Percentiles rank a stretch among this genome's conserved stretches.
These are phyloP conservation scores for Diceros bicornis DNA, from an alignment of 2,797 vertebrate genomes.

Conservation along the genomic window DNA sequence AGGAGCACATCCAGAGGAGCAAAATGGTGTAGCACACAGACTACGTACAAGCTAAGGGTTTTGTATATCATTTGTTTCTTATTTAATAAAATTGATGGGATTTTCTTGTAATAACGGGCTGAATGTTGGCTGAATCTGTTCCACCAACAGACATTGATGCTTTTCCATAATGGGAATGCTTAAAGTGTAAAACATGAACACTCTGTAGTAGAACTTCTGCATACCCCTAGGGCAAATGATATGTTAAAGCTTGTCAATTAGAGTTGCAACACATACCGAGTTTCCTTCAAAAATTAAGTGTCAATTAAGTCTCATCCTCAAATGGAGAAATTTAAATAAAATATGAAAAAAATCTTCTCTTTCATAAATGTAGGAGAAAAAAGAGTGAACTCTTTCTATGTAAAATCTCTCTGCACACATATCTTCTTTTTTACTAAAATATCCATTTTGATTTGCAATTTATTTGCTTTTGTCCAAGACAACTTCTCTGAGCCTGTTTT, in stretches of 20 bases:
- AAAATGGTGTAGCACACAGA: neutral
- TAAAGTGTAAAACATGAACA: neutral
- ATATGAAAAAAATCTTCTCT: neutral
- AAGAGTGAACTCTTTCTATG: neutral
- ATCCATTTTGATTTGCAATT: conserved; percentile 17
- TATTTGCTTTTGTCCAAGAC: neutral
- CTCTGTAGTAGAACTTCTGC: neutral
- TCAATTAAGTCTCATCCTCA: neutral
- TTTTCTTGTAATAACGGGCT: neutral
- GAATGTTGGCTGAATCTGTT: neutral
- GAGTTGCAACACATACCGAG: neutral
- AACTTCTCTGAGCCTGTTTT: neutral
- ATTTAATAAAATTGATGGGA: neutral
- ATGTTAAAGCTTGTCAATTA: neutral
- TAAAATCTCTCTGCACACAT: neutral
- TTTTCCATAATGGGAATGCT: neutral
- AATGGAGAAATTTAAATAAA: neutral
- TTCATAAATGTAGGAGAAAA: neutral
- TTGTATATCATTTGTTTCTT: neutral
- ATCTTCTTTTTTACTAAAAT: neutral
- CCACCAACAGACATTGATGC: neutral
- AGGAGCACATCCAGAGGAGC: neutral
- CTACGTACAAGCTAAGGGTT: neutral
- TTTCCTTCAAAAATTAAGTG: neutral
- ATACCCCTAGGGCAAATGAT: neutral